Percentiles rank a stretch among this genome's conserved stretches.
phyloP scores from a whole-genome alignment of 1,140 invertebrate genomes.

The Lysiphlebus fabarum region DNA sequence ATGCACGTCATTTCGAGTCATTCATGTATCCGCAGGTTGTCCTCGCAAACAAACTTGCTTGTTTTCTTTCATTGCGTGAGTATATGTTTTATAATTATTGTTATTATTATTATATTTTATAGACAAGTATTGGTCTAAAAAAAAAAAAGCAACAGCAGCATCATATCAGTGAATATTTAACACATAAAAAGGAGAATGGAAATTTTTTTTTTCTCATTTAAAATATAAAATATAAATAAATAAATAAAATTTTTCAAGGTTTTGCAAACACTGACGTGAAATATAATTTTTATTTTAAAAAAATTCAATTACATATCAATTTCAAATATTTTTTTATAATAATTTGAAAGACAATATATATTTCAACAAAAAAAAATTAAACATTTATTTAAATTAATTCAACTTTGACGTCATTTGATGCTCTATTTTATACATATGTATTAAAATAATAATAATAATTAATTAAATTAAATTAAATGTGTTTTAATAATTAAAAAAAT shows the following conservation, averaged over 20 bases:
- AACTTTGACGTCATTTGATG: too few relatives aligned
- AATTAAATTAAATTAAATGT: too few relatives aligned
- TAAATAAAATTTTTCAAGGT: neutral
- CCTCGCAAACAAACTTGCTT: constrained; percentile 33
- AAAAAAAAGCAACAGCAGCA: neutral
- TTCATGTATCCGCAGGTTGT: constrained; percentile 51
- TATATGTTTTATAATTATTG: constrained; percentile 26
- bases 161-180: neutral
- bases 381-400: too few relatives aligned
- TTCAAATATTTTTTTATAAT: too few relatives aligned
- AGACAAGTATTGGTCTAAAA: neutral
- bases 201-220: too few relatives aligned
- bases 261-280: constrained; percentile 1
- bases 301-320: too few relatives aligned
- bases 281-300: too few relatives aligned
- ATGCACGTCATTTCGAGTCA: constrained; percentile 51
- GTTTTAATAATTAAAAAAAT: neutral
- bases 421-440: too few relatives aligned
- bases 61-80: constrained; percentile 24
- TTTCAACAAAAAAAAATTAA: too few relatives aligned
- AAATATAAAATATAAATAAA: too few relatives aligned
- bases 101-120: neutral
- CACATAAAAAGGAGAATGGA: neutral
- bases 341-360: too few relatives aligned
- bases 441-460: too few relatives aligned